Evolutionary conservation across 2,888 invertebrate species (phyloP), one percentile per base, ranked within the genome.

Genomic region (Nomada flava): DNA sequence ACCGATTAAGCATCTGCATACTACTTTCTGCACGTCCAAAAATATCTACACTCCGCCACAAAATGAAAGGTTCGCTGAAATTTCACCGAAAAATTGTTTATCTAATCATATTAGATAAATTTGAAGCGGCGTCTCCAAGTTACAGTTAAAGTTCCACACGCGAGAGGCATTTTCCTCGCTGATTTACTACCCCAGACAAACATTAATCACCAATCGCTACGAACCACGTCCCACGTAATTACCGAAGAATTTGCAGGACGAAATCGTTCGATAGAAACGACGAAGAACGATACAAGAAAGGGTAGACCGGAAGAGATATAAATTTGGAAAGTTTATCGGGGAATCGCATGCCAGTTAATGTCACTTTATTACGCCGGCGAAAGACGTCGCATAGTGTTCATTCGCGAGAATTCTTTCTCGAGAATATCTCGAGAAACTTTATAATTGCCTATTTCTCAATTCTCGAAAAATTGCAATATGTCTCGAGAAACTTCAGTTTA

Each of bases 311-410:
- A 83, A 79, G 79, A 77, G 86, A 85, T 91, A 92, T 92, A 91
- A 92, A 92, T 93, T 93, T 92, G 83, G 85, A 91, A 92, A 92
- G 91, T 93, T 93, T 93, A 93, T 93, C 92, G 93, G 89, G 86
- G 84, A 90, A 93, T 93, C 91, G 93, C 93, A 93, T 92, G 93
- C 91, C 85, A 82, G 86, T 86, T 90, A 92, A 92, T 91, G 92
- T 93, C 91, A 91, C 90, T 92, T 92, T 92, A 92, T 93, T 92
- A 82, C 87, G 89, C 86, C 84, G 83, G 77, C 86, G 85, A 86
- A 83, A 85, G 84, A 84, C 79, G 81, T 59, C 86, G 36, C 36
- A 7, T 36, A 7, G 36, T 36, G 36, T 36, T 36, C 36, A 7
- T 36, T 36, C 36, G 36, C 5, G 36, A 36, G 36, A 29, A 29